These are phyloP conservation scores for Epicauta chinensis DNA, from an alignment of 1,140 invertebrate genomes.

Conservation along the genomic window DNA sequence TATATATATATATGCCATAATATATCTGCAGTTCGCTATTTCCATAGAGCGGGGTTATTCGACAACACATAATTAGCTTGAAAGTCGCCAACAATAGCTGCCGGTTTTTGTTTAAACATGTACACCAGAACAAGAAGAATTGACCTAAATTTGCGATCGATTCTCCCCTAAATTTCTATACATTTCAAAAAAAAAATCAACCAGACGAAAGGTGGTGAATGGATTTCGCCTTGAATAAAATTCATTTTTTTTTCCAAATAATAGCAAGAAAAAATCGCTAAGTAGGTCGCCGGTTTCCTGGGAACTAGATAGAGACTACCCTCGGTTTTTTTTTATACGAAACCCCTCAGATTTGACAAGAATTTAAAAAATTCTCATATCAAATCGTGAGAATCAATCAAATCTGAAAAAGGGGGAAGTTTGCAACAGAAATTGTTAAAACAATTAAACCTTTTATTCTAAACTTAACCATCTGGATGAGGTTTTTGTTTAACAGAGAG, in stretches of 20 bases:
- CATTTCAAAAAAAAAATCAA: too few species aligned
- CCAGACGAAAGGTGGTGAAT: too few species aligned
- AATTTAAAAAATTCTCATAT: not conserved
- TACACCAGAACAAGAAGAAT: too few species aligned
- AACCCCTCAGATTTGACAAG: constrained; percentile 1
- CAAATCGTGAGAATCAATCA: too few species aligned
- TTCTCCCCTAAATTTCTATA: too few species aligned
- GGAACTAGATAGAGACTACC: constrained; percentile 9
- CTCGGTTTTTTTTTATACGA: constrained; percentile 10
- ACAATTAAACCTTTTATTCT: not conserved
- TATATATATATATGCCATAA: constrained; percentile 39
- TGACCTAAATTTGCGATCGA: too few species aligned
- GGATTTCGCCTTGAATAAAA: constrained; percentile 9
- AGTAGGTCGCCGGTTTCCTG: constrained; percentile 23
- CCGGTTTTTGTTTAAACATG: too few species aligned
- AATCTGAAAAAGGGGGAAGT: too few species aligned
- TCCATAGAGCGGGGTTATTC: constrained; percentile 21
- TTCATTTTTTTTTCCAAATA: constrained; percentile 13
- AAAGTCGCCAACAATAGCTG: not conserved
- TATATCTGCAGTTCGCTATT: constrained; percentile 39
- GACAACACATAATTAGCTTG: not conserved
- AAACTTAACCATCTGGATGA: not conserved
- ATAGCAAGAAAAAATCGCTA: constrained; percentile 6
- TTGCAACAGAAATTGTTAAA: too few species aligned
- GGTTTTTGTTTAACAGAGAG: too few species aligned